phyloP scores from a whole-genome alignment of 2,113 vertebrate genomes.

The Anhinga rufa region DNA sequence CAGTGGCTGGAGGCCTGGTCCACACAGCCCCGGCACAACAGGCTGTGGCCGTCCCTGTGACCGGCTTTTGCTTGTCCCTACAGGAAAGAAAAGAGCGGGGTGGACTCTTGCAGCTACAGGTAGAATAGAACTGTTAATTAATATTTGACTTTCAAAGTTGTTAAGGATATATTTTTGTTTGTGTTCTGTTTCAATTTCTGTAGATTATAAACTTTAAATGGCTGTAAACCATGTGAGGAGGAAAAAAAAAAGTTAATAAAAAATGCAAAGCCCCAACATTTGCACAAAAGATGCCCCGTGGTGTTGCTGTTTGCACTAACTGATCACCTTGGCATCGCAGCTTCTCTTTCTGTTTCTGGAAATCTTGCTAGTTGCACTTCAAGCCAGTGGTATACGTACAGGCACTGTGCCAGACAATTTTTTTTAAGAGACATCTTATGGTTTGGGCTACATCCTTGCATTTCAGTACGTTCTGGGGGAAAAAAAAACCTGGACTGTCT shows the following conservation, averaged over 20 bases:
- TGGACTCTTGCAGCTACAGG: slow-evolving; percentile 56
- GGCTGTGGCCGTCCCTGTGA: neutral
- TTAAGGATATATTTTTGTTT: slow-evolving; percentile 81
- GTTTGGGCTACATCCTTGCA: slow-evolving; percentile 51
- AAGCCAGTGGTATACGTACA: slow-evolving; percentile 13
- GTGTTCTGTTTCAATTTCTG: slow-evolving; percentile 78
- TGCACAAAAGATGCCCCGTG: slow-evolving; percentile 69
- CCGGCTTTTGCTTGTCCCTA: slow-evolving; percentile 8
- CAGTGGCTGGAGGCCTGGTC: neutral
- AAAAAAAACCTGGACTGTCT: slow-evolving; percentile 33
- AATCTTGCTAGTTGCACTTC: neutral
- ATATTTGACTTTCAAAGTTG: slow-evolving; percentile 72
- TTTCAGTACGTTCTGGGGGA: slow-evolving; percentile 1
- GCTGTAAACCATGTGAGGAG: slow-evolving; percentile 75
- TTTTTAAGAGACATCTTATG: slow-evolving; percentile 14
- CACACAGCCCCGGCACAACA: neutral
- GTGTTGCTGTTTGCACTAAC: slow-evolving; percentile 50
- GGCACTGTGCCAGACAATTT: slow-evolving; percentile 12
- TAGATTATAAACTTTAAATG: slow-evolving; percentile 79
- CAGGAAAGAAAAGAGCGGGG: neutral
- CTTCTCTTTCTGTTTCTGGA: neutral
- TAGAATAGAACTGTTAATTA: slow-evolving; percentile 70
- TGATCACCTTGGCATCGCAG: neutral
- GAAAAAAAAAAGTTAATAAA: slow-evolving; percentile 76
- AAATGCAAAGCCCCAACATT: slow-evolving; percentile 73